These are phyloP conservation scores for Pogonomyrmex californicus DNA, from an alignment of 1,140 invertebrate genomes.

Conservation along the genomic window DNA sequence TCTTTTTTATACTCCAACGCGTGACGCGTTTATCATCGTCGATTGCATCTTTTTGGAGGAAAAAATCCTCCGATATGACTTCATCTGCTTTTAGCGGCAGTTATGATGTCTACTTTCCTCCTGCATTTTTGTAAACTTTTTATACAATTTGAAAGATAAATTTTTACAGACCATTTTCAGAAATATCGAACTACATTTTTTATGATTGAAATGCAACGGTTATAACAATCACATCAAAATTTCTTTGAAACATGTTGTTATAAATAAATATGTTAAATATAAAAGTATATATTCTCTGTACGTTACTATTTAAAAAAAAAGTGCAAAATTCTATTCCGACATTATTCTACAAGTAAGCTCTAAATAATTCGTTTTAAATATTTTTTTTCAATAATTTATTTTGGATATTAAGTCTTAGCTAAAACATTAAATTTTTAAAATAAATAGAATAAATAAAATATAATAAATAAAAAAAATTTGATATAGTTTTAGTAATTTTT, in stretches of 20 bases:
- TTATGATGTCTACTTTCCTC: constrained; percentile 43
- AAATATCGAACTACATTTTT: neutral
- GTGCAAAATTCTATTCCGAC: neutral
- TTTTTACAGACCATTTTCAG: neutral
- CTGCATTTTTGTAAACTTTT: neutral
- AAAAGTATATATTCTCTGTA: too few species aligned
- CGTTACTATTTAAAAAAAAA: too few species aligned
- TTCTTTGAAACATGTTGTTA: neutral
- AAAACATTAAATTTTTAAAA: neutral
- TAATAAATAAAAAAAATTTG: neutral
- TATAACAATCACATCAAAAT: neutral
- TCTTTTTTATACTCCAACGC: constrained; percentile 39
- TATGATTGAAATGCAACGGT: neutral
- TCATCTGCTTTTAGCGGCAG: constrained; percentile 26
- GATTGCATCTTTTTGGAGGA: neutral
- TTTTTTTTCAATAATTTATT: constrained; percentile 12
- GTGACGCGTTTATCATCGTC: constrained; percentile 22
- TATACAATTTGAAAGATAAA: neutral
- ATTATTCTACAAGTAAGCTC: neutral
- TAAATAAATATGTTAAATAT: neutral
- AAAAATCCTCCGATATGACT: constrained; percentile 3
- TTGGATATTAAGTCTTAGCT: neutral
- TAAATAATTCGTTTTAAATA: neutral
- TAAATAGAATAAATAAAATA: neutral
- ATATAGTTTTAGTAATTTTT: neutral